Base-by-base conservation (phyloP, 1,140 invertebrate species). In the Ctenoplectra terminalis region DNA sequence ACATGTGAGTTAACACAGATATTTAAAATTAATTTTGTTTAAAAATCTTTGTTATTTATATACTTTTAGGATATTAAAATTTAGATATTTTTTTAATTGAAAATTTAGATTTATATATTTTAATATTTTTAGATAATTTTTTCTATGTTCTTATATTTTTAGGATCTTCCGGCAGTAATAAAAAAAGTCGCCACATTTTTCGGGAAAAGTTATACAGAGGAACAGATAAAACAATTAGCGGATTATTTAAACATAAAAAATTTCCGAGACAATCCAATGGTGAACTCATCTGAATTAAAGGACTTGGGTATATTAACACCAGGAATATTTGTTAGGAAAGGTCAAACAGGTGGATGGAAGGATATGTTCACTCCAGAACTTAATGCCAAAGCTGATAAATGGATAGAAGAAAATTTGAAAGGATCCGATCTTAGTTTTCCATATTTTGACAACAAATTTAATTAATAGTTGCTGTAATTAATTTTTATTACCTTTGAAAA, bases 241-340 rank as follows among this genome's bases (percentile, higher is more conserved):
- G 88, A 96, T 34, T 95, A 97, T 87, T 93, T 97, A 13, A 95
- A 95, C 84, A 96, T 98, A 78, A 94, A 96, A 34, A 96, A 95
- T 88, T 97, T 98, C 90, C 96, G 95, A 63, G 94, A 95, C 17
- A 97, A 97, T 92, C 93, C 94, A 63, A 95, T 95, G 11, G 95
- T 96, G 0, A 97, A 97, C 91, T 82, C 74, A 0, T 94, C 95
- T 56, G 94, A 95, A 73, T 94, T 96, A 84, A 95, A 93, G 74
- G 94, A 95, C 23, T 94, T 95, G 13, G 94, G 94, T 15, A 93
- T 96, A 3, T 88, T 95, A 5, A 89, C 94, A 50, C 85, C 92
- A 11, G 94, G 93, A 2, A 93, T 87, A 9, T 97, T 96, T 89
- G 94, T 97, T 1, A 94, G 96, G 67, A 95, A 95, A 87, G 95